Evolutionary conservation across 2,113 vertebrate genomes (phyloP).

Genomic region (Eurystomus gularis): DNA sequence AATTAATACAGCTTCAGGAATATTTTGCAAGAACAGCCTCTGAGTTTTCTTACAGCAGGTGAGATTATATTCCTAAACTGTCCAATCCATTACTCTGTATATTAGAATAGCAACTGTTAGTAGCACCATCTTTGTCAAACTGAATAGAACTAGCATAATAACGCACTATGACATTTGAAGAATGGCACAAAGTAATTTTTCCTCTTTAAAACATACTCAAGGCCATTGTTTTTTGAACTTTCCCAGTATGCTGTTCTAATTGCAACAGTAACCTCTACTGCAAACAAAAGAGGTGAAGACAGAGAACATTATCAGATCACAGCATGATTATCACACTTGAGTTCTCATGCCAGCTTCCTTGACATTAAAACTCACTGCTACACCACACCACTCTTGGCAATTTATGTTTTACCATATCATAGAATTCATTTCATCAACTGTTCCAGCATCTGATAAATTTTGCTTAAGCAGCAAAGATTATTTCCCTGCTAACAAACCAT

Average conservation of each 20-base stretch:
- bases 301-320: neutral
- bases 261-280: neutral
- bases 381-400: neutral
- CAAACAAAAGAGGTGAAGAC: neutral
- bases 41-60: neutral
- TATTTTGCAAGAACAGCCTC: neutral
- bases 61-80: neutral
- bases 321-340: fast-evolving
- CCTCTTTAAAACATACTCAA: neutral
- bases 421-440: neutral
- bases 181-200: neutral
- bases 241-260: neutral
- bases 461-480: neutral
- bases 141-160: neutral
- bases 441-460: neutral
- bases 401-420: neutral
- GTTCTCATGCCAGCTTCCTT: neutral
- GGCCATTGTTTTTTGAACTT: neutral
- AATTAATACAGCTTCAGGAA: neutral
- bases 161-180: neutral
- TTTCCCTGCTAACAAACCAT: neutral
- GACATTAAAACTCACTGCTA: neutral
- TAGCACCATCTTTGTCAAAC: neutral
- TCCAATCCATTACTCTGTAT: neutral
- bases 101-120: neutral